Base-by-base conservation (phyloP, 1,140 invertebrate species). In the Uloborus diversus region DNA sequence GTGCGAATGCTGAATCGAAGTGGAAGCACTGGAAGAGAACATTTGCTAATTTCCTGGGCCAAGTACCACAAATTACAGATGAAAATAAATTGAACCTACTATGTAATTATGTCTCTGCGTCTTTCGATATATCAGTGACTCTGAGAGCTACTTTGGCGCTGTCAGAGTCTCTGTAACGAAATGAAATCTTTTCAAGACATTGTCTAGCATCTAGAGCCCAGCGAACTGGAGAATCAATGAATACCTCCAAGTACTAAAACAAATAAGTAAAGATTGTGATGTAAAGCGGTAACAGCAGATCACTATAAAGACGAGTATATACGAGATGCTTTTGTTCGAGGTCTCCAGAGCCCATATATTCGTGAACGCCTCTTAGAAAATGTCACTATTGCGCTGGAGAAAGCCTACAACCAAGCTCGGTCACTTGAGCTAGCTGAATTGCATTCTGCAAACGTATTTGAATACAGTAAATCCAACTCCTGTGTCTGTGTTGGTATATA, bases 251-350 rank as follows among this genome's bases (percentile, higher is more conserved):
- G 37, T 61, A 20, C 64, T 82, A 4, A 49, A 59, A 35, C 64
- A 59, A 47, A 25, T 82, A 23, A 75, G 81, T 32, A 82, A 80
- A 25, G 66, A 82, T 49, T 82, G 81, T 27, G 59, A 73, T 42
- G 64, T 17, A 37, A 73, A 33, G 28, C 30, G 23, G 81, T 73
- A 14, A 82, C 30, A 1, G 81, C 64, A 32, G 65, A 69, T 28
- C 49, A 80, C 20, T 61, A 81, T 47, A 64, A 62, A 30, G 70
- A 76, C 13, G 68, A 80, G n/a, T 76, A 70, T n/a, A 25, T 82
- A 20, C 23, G 79, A 17, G 68, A 80, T 56, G 66, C 78, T 9
- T 75, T 82, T 37, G 80, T 80, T 27, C 78, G 20, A 30, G 78
- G 81, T 35, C 65, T 80, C 27, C 9, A 32, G 27, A 70, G 66